A percentile compares a stretch with the other conserved stretches of the same genome.
These are phyloP conservation scores for Drosophila ochracea DNA, from an alignment of 2,888 invertebrate species.

Conservation along the genomic window DNA sequence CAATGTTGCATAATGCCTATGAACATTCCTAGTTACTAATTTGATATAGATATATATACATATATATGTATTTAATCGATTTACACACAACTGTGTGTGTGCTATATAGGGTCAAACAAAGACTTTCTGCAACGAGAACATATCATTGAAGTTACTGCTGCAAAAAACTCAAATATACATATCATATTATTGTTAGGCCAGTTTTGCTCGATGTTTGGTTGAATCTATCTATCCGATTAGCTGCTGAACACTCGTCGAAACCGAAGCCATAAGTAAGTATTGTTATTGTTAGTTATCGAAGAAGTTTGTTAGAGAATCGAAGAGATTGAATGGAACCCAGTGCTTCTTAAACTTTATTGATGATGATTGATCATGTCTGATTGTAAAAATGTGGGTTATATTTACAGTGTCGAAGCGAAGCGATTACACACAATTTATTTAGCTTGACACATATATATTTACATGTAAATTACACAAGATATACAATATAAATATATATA, in stretches of 20 bases:
- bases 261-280: slow-evolving; percentile 34
- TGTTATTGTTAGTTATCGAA: slow-evolving; percentile 47
- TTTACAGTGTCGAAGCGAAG: slow-evolving; percentile 32
- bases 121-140: slow-evolving; percentile 85
- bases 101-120: slow-evolving; percentile 62
- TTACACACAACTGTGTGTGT: slow-evolving; percentile 33
- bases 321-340: slow-evolving; percentile 29
- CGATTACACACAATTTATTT: slow-evolving; percentile 19
- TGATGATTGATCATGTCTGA: slow-evolving; percentile 47
- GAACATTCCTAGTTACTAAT: slow-evolving; percentile 62
- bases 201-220: slow-evolving; percentile 16
- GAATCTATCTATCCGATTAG: neutral
- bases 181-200: slow-evolving; percentile 42
- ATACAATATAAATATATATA: slow-evolving; percentile 19
- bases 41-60: slow-evolving; percentile 36
- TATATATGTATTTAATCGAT: slow-evolving; percentile 4
- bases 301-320: slow-evolving; percentile 6
- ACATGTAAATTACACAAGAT: slow-evolving; percentile 49
- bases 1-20: slow-evolving; percentile 60
- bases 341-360: slow-evolving; percentile 43
- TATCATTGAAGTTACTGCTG: slow-evolving; percentile 82
- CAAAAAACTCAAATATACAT: slow-evolving; percentile 57
- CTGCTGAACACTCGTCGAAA: slow-evolving; percentile 6
- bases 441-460: slow-evolving; percentile 35
- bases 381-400: slow-evolving; percentile 63